Conservation (phyloP, 1,140 invertebrate genomes). For the Drosophila eugracilis region DNA sequence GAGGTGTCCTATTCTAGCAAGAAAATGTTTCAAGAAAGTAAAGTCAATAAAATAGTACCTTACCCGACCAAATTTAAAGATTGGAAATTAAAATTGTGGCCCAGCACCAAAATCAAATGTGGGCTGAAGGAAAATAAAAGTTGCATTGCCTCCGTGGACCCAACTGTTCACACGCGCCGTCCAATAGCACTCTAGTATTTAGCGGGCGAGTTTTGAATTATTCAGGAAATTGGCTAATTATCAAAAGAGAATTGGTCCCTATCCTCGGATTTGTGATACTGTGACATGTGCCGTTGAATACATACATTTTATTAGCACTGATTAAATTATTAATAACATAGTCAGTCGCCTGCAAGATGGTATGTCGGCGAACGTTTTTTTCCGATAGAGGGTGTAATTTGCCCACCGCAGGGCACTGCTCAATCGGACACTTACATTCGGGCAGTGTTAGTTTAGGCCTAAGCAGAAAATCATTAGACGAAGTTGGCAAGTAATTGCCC, state of each 20-base stretch:
- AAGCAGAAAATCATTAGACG: constrained; percentile 80
- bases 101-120: constrained; percentile 53
- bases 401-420: constrained; percentile 29
- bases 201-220: constrained; percentile 57
- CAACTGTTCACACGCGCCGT: constrained; percentile 7
- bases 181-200: constrained; percentile 21
- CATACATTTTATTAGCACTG: constrained; percentile 68
- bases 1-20: no score
- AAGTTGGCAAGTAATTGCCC: constrained; percentile 80
- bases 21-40: neutral
- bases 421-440: constrained; percentile 51
- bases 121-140: constrained; percentile 56
- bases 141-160: constrained; percentile 46
- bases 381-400: constrained; percentile 20
- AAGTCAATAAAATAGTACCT: constrained; percentile 38
- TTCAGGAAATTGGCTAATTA: constrained; percentile 75
- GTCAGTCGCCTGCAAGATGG: constrained; percentile 60
- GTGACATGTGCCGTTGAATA: constrained; percentile 38
- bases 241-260: constrained; percentile 50
- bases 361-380: constrained; percentile 1
- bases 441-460: constrained; percentile 66
- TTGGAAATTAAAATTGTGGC: constrained; percentile 56
- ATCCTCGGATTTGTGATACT: constrained; percentile 37
- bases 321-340: constrained; percentile 79
- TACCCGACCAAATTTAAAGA: neutral